These are phyloP conservation scores for Drosophila novamexicana DNA, from an alignment of 1,140 invertebrate species.

Conservation along the genomic window DNA sequence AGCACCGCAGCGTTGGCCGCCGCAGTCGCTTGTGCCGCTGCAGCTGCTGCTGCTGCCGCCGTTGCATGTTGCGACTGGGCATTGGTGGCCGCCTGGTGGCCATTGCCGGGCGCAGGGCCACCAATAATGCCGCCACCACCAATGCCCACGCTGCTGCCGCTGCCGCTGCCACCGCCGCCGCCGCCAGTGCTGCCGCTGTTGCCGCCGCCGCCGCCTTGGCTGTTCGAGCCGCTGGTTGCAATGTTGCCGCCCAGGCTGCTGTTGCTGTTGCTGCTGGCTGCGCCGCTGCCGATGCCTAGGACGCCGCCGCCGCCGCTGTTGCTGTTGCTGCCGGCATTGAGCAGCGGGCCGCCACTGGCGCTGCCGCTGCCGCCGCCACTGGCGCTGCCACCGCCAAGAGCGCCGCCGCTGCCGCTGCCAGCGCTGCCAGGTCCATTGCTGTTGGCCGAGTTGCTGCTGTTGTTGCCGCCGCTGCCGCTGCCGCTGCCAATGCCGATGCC, in stretches of 20 bases:
- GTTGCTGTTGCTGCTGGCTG: constrained; percentile 57
- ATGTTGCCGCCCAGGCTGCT: constrained; percentile 44
- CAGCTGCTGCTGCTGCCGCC: constrained; percentile 70
- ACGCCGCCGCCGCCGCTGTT: constrained; percentile 38
- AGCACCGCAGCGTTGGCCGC: constrained; percentile 63
- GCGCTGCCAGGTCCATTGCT: constrained; percentile 71
- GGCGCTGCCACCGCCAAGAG: constrained; percentile 12
- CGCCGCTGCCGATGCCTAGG: constrained; percentile 10
- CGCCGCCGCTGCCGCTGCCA: constrained; percentile 57
- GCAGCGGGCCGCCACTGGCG: constrained; percentile 34
- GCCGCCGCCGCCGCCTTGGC: constrained; percentile 45
- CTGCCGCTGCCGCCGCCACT: constrained; percentile 33
- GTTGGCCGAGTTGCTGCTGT: constrained; percentile 65
- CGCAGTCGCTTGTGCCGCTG: constrained; percentile 65
- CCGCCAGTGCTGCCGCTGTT: constrained; percentile 35
- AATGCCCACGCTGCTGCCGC: constrained; percentile 19
- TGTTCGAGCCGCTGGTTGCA: constrained; percentile 48
- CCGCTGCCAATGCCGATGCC: constrained; percentile 50
- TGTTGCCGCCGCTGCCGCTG: constrained; percentile 56
- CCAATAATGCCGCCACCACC: constrained; percentile 30
- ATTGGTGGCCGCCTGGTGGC: constrained; percentile 31
- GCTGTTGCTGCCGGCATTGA: constrained; percentile 30
- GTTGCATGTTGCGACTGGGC: constrained; percentile 58
- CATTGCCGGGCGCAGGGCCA: constrained; percentile 47
- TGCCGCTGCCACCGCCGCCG: constrained; percentile 49